Percentiles rank a stretch among this genome's conserved stretches.
phyloP scores from a whole-genome alignment of 1,140 invertebrate species.

The Meteorus sp. region DNA sequence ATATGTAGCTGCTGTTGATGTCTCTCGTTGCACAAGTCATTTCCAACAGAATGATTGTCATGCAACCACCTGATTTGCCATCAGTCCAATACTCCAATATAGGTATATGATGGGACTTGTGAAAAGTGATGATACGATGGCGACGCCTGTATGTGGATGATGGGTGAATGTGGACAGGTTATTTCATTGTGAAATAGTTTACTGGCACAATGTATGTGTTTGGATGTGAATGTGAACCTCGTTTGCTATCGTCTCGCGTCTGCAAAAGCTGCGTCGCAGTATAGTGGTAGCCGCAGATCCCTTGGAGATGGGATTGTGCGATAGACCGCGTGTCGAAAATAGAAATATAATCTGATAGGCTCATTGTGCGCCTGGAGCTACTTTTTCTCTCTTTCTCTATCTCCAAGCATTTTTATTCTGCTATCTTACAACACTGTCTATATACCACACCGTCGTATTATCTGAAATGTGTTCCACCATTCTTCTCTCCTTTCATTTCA shows the following conservation, averaged over 20 bases:
- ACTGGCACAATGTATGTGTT: too few species aligned
- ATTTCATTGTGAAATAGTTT: background rate
- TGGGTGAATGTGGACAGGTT: background rate
- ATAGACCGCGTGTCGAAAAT: slow-evolving; percentile 59
- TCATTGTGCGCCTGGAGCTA: slow-evolving; percentile 56
- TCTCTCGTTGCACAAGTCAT: too few species aligned
- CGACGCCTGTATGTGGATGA: too few species aligned
- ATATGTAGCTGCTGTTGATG: too few species aligned
- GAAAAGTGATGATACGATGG: too few species aligned
- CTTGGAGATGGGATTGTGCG: slow-evolving; percentile 52
- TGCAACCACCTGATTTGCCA: too few species aligned
- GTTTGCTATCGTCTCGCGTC: background rate
- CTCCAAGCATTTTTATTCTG: slow-evolving; percentile 5
- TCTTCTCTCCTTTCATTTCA: background rate
- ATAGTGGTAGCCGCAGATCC: slow-evolving; percentile 19
- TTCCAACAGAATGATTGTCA: too few species aligned
- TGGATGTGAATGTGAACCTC: background rate
- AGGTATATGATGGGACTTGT: too few species aligned
- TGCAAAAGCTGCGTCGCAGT: slow-evolving; percentile 36
- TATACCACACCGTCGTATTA: too few species aligned
- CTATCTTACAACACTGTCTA: slow-evolving; percentile 20
- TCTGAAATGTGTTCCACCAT: too few species aligned
- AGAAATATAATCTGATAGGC: slow-evolving; percentile 61
- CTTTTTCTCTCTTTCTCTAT: slow-evolving; percentile 30
- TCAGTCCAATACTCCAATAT: too few species aligned